Evolutionary conservation across 2,113 vertebrate species (phyloP).

Genomic region (Uropsilus gracilis): DNA sequence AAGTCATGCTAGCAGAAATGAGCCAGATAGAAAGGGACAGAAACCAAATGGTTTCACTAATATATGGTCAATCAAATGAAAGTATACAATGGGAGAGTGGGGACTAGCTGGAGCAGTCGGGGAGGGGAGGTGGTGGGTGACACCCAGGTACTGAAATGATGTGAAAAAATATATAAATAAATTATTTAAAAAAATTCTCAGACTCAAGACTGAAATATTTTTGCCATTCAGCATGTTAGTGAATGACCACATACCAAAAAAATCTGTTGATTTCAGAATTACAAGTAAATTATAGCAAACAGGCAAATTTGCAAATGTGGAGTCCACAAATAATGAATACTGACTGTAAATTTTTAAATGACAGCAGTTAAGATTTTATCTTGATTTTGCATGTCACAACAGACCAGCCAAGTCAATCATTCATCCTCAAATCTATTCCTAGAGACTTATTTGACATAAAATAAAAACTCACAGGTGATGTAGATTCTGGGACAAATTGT

Average conservation of each 20-base stretch:
- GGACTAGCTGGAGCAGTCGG: too few relatives aligned
- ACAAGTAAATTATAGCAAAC: neutral
- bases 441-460: neutral
- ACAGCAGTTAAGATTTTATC: neutral
- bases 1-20: too few relatives aligned
- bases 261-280: neutral
- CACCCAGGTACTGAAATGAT: too few relatives aligned
- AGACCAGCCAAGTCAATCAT: neutral
- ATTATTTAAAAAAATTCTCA: neutral
- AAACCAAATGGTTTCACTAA: too few relatives aligned
- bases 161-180: too few relatives aligned
- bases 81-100: too few relatives aligned
- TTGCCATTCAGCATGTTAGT: neutral
- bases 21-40: too few relatives aligned
- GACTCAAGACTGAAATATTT: neutral
- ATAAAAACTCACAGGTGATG: neutral
- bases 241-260: neutral
- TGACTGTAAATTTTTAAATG: neutral
- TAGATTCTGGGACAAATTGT: neutral
- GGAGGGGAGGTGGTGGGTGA: too few relatives aligned
- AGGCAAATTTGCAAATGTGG: neutral
- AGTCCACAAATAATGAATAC: neutral
- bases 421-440: neutral
- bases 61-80: too few relatives aligned
- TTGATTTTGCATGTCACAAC: conserved; percentile 22